These are phyloP conservation scores for Prosopocoilus inquinatus DNA, from an alignment of 2,888 invertebrate genomes.

Conservation along the genomic window DNA sequence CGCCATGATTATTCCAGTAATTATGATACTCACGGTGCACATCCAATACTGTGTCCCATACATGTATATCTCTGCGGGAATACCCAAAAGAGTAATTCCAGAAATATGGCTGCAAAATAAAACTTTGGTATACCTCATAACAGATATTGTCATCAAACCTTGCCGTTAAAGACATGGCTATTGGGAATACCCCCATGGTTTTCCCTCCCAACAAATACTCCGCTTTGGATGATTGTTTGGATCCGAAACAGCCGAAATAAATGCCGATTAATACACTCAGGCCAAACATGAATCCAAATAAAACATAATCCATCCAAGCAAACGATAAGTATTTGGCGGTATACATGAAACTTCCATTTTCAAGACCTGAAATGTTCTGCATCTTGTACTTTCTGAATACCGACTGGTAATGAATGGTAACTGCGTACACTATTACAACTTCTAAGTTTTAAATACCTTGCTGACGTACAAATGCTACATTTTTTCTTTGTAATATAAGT, in stretches of 20 bases:
- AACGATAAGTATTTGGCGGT: conserved; percentile 40
- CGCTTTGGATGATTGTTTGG: conserved; percentile 60
- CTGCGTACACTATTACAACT: too few relatives aligned
- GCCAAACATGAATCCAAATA: conserved; percentile 55
- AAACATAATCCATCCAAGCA: conserved; percentile 56
- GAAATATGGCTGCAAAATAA: conserved; percentile 62
- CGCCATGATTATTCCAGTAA: conserved; percentile 28
- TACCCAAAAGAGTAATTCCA: conserved; percentile 70
- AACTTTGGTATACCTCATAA: conserved; percentile 1
- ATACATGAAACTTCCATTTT: too few relatives aligned
- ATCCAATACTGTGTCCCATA: conserved; percentile 65
- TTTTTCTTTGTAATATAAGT: too few relatives aligned
- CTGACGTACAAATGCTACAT: too few relatives aligned
- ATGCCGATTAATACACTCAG: conserved; percentile 59
- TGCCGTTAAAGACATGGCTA: conserved; percentile 71
- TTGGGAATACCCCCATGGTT: conserved; percentile 71
- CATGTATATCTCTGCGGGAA: conserved; percentile 72
- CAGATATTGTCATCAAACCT: conserved; percentile 55
- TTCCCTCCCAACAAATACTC: conserved; percentile 73
- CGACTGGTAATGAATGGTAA: too few relatives aligned
- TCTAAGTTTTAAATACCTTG: too few relatives aligned
- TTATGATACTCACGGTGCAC: conserved; percentile 48
- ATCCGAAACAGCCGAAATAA: conserved; percentile 60
- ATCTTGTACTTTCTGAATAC: too few relatives aligned
- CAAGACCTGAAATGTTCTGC: too few relatives aligned